phyloP scores from a whole-genome alignment of 1,140 invertebrate genomes.

The Ridgeia piscesae region DNA sequence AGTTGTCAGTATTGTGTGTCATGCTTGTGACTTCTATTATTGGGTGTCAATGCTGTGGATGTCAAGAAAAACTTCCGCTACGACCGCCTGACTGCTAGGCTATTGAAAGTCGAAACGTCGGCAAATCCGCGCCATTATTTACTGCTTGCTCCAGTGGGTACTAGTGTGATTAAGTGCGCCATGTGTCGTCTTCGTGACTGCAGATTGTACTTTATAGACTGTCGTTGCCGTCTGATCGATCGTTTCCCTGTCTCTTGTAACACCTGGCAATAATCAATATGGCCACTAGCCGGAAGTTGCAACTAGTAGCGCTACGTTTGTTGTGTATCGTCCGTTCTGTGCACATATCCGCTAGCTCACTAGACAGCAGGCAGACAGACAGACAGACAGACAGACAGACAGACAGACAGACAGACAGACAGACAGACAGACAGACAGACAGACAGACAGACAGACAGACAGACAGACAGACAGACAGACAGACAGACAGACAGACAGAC shows the following conservation, averaged over 20 bases:
- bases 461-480: too few relatives aligned
- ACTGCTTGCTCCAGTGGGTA: neutral
- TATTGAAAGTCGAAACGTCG: too few relatives aligned
- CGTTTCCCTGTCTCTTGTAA: neutral
- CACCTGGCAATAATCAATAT: constrained; percentile 1
- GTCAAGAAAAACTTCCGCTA: too few relatives aligned
- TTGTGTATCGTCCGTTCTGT: neutral
- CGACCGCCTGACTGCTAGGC: too few relatives aligned
- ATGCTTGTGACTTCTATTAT: too few relatives aligned
- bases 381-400: too few relatives aligned
- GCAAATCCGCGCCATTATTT: neutral
- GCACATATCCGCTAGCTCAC: neutral
- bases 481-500: too few relatives aligned
- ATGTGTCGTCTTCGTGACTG: neutral
- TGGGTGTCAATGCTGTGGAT: too few relatives aligned
- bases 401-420: too few relatives aligned
- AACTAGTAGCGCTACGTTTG: neutral
- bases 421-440: too few relatives aligned
- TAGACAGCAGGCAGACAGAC: too few relatives aligned
- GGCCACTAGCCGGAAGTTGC: neutral
- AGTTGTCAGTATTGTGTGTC: neutral
- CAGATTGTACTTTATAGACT: neutral
- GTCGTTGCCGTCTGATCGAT: neutral
- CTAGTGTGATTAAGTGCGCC: neutral
- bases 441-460: too few relatives aligned